Evolutionary conservation across 2,888 invertebrate species (phyloP).

Genomic region (Hirtodrosophila cameraria): DNA sequence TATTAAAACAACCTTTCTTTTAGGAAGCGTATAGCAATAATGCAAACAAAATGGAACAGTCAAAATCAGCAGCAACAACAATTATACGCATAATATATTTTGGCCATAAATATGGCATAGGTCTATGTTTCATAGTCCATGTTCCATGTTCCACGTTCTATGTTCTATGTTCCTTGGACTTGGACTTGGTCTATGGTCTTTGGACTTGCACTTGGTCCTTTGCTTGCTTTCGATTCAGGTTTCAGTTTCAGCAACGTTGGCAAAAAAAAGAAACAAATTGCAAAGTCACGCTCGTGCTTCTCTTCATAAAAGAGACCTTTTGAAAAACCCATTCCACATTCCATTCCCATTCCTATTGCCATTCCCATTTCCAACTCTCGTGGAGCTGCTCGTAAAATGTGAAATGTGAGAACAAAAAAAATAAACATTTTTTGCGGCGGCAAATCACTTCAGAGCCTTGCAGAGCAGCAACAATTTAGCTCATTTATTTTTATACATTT

Average conservation of each 20-base stretch:
- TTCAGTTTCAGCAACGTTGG: background rate
- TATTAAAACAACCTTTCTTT: too few relatives aligned
- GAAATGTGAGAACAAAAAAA: slow-evolving; percentile 11
- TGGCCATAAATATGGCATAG: slow-evolving; percentile 58
- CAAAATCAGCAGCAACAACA: slow-evolving; percentile 59
- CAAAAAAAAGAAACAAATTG: slow-evolving; percentile 2
- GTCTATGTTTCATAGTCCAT: slow-evolving; percentile 7
- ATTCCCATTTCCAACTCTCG: background rate
- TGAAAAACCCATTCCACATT: background rate
- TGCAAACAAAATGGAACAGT: background rate
- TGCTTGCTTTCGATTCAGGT: slow-evolving; percentile 5
- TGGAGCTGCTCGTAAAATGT: slow-evolving; percentile 59
- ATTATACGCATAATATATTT: slow-evolving; percentile 78
- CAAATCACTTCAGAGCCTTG: slow-evolving; percentile 64
- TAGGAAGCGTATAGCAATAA: background rate
- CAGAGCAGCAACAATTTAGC: slow-evolving; percentile 72
- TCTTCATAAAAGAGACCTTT: slow-evolving; percentile 2
- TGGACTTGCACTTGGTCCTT: slow-evolving; percentile 1
- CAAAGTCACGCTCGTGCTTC: slow-evolving; percentile 41
- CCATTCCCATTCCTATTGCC: background rate
- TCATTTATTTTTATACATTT: slow-evolving; percentile 78
- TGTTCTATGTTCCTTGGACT: slow-evolving; percentile 16
- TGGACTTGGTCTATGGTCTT: slow-evolving; percentile 5
- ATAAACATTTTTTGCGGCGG: slow-evolving; percentile 43
- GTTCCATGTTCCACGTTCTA: background rate